A percentile compares a stretch with the other conserved stretches of the same genome.
These are phyloP conservation scores for Syrphus vitripennis DNA, from an alignment of 2,888 invertebrate species.

Conservation along the genomic window DNA sequence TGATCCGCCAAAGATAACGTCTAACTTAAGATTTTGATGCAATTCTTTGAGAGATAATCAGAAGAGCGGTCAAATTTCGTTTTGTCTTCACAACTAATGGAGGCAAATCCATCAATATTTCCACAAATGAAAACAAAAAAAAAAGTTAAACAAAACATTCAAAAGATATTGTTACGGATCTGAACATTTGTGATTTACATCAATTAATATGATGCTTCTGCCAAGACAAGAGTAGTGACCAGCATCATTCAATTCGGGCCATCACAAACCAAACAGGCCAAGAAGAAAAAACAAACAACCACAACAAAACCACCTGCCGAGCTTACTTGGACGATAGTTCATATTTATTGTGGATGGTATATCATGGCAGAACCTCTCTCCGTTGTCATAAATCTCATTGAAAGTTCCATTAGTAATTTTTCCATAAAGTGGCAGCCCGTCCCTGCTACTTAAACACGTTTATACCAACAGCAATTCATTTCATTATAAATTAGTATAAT, in stretches of 20 bases:
- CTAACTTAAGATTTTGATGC: background rate
- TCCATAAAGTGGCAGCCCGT: constrained; percentile 37
- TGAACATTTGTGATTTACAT: constrained; percentile 24
- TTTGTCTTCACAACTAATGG: background rate
- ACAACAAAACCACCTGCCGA: constrained; percentile 54
- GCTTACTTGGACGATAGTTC: constrained; percentile 6
- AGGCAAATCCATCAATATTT: constrained; percentile 15
- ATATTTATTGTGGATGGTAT: background rate
- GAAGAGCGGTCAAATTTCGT: background rate
- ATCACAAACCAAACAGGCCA: background rate
- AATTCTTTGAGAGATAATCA: background rate
- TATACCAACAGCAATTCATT: constrained; percentile 42
- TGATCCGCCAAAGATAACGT: constrained; percentile 21
- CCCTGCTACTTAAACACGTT: constrained; percentile 27
- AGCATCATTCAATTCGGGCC: constrained; percentile 27
- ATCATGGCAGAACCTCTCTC: constrained; percentile 44
- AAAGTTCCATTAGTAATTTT: constrained; percentile 66
- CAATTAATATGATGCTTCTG: constrained; percentile 30
- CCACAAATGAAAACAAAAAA: background rate
- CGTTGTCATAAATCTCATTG: constrained; percentile 70
- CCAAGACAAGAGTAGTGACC: background rate
- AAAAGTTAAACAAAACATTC: background rate
- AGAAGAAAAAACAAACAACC: constrained; percentile 1
- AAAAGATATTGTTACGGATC: constrained; percentile 6
- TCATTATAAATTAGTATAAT: constrained; percentile 70